Conservation (phyloP, 2,888 invertebrate species). For the Rhabditoides inermis region DNA sequence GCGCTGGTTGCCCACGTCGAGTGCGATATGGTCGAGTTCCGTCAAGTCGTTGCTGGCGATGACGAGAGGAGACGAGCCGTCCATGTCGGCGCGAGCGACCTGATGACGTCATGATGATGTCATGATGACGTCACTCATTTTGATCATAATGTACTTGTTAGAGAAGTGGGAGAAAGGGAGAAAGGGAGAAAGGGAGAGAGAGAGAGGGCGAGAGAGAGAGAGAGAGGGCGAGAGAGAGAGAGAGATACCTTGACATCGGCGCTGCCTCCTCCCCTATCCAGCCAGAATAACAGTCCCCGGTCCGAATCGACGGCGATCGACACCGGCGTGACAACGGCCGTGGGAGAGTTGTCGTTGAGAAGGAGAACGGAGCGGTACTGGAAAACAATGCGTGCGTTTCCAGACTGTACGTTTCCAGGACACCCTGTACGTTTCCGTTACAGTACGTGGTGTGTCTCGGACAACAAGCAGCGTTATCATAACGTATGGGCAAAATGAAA, state of each 20-base stretch:
- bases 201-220: neutral
- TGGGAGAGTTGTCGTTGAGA: constrained; percentile 76
- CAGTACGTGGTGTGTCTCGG: too few species aligned
- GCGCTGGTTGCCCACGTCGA: constrained; percentile 69
- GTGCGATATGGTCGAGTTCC: constrained; percentile 67
- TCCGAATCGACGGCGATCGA: constrained; percentile 80
- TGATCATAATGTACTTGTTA: too few species aligned
- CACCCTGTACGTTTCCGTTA: too few species aligned
- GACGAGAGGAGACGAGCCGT: constrained; percentile 64
- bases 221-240: neutral
- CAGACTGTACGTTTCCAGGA: neutral
- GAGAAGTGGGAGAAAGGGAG: too few species aligned
- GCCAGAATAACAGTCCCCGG: constrained; percentile 90
- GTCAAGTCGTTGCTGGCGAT: constrained; percentile 55
- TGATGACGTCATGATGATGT: neutral
- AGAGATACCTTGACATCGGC: constrained; percentile 59
- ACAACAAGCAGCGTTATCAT: neutral
- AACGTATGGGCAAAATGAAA: too few species aligned
- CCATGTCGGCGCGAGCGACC: constrained; percentile 78
- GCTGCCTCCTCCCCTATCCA: constrained; percentile 75
- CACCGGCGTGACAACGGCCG: constrained; percentile 72
- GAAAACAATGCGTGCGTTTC: too few species aligned
- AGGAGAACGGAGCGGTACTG: constrained; percentile 75
- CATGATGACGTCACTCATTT: too few species aligned
- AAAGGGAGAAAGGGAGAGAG: neutral